Percentiles rank a stretch among this genome's conserved stretches.
Evolutionary conservation across 2,113 vertebrate species (phyloP).

Genomic region (Vimba vimba): DNA sequence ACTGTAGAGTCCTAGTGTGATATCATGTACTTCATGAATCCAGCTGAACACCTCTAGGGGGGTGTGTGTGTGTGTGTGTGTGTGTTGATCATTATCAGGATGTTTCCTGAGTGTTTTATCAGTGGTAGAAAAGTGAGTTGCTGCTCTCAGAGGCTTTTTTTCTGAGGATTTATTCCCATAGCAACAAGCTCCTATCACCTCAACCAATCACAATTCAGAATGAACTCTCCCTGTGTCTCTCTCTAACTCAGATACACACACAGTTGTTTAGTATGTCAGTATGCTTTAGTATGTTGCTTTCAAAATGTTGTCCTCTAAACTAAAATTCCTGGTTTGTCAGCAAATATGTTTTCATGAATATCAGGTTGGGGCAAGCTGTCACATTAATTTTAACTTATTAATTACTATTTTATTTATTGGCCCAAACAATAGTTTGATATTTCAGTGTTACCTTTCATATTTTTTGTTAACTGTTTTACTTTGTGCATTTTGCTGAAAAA

Average conservation of each 20-base stretch:
- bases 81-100: background rate
- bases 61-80: background rate
- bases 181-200: conserved; percentile 63
- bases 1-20: background rate
- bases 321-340: background rate
- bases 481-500: too few relatives aligned
- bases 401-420: background rate
- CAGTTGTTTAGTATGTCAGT: background rate
- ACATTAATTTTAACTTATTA: background rate
- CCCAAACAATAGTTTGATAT: background rate
- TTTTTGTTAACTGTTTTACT: background rate
- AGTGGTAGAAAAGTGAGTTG: conserved; percentile 12
- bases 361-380: background rate
- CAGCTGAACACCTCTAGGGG: background rate
- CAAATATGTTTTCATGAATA: background rate
- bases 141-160: conserved; percentile 16
- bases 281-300: background rate
- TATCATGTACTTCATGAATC: background rate
- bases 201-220: conserved; percentile 60
- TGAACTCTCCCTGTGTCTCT: background rate
- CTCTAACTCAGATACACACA: background rate
- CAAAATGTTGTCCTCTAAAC: background rate
- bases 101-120: conserved; percentile 4
- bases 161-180: conserved; percentile 63
- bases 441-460: background rate